phyloP scores from a whole-genome alignment of 2,113 vertebrate genomes.

The Verasper variegatus region DNA sequence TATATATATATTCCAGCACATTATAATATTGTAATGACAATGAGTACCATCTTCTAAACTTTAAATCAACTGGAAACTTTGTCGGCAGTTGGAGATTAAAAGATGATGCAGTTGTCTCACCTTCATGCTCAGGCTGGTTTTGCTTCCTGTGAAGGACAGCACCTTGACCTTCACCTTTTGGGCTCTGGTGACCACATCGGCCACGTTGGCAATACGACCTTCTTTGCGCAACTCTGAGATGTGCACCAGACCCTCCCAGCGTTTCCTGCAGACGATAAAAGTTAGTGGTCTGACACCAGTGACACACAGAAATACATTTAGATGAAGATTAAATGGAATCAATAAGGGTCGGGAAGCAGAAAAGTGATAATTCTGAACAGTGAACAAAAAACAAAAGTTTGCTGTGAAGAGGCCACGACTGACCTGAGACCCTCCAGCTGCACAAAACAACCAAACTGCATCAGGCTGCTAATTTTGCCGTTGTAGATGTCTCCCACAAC shows the following conservation, averaged over 20 bases:
- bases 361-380: background rate
- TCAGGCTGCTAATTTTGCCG: conserved; percentile 93
- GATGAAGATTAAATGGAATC: background rate
- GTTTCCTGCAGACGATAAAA: conserved; percentile 82
- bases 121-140: conserved; percentile 97
- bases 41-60: too few species aligned
- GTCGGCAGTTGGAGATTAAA: background rate
- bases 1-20: too few species aligned
- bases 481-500: conserved; percentile 93
- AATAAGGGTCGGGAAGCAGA: background rate
- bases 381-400: accelerated
- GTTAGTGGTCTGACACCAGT: background rate
- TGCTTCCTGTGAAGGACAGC: conserved; percentile 93
- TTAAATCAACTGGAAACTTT: too few species aligned
- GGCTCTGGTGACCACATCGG: conserved; percentile 94
- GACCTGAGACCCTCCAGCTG: conserved; percentile 93
- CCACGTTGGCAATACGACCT: conserved; percentile 92
- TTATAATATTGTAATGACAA: too few species aligned
- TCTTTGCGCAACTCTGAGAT: conserved; percentile 93
- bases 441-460: conserved; percentile 97
- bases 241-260: conserved; percentile 94
- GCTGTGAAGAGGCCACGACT: background rate
- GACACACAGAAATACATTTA: too few species aligned
- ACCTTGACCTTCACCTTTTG: conserved; percentile 95
- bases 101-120: conserved; percentile 65